Base-by-base conservation (phyloP, 30 jellyfish, hydroid and myxozoan species). In the Hydra vulgaris region DNA sequence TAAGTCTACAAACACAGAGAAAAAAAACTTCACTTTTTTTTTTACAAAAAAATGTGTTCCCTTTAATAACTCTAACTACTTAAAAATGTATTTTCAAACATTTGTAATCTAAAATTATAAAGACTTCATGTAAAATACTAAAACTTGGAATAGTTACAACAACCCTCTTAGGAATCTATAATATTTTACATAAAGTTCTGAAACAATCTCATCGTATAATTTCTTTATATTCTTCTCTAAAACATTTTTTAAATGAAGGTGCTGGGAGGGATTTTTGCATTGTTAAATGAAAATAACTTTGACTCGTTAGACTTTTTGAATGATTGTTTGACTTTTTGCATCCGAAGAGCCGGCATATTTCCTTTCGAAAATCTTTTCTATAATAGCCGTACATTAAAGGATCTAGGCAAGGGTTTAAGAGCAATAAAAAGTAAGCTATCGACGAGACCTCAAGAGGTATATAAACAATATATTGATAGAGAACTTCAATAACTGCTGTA, bases 341-440 rank as follows among this genome's bases (percentile, higher is more conserved):
- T n/a, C 61, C 61, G 15, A 68, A 68, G 27, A 68, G 7, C 26
- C 7, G 16, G 8, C 15, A n/a, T 18, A 80, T 26, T 52, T 80
- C 90, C 16, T 56, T 17, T 54, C 88, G 80, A 23, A 83, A 73
- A 23, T 83, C 90, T 21, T 66, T 83, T 54, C 85, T 55, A 82
- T 83, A 83, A 56, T 83, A 83, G 55, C 88, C 90, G 82, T 83
- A 83, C 25, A 83, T 4, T 7, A 83, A 23, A 15, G 90, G 90
- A 66, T 83, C 90, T 21, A 83, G 81, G 66, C 90, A 83, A 55
- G 90, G 90, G 52, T 83, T 83, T 23, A 83, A 8, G 70, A 83
- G 54, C 81, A 83, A n/a, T 8, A 83, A 27, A 8, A 76, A 27
- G 53, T 83, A 83, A n/a, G 81, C 24, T 25, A 74, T 27, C 23